Evolutionary conservation across 2,113 vertebrate genomes (phyloP).

Genomic region (Myrmophylax atrothorax): DNA sequence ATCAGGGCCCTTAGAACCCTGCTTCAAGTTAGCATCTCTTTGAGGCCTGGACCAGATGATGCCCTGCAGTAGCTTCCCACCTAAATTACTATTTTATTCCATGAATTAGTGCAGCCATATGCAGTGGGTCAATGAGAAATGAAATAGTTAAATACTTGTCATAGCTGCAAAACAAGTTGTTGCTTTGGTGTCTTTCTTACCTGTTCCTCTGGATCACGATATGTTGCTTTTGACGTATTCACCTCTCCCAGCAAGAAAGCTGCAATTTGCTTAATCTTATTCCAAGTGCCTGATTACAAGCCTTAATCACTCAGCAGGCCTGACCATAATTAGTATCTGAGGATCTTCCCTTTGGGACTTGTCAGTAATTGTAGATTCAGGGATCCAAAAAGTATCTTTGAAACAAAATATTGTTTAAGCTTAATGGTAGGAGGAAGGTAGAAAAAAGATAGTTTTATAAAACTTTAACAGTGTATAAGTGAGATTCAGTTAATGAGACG

Average conservation of each 20-base stretch:
- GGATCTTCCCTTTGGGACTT: not conserved
- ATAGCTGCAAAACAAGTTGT: not conserved
- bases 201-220: not conserved
- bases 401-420: not conserved
- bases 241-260: constrained; percentile 9
- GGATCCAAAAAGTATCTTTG: not conserved
- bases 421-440: not conserved
- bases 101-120: not conserved
- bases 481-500: not conserved
- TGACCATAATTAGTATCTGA: constrained; percentile 5
- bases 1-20: not conserved
- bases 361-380: not conserved
- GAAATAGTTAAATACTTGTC: not conserved
- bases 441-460: not conserved
- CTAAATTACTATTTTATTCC: not conserved
- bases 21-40: not conserved
- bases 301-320: constrained; percentile 34
- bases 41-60: not conserved
- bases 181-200: not conserved
- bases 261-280: constrained; percentile 36
- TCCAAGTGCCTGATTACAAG: constrained; percentile 39
- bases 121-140: not conserved
- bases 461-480: not conserved
- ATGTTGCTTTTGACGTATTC: not conserved
- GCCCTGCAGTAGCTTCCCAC: not conserved